Evolutionary conservation across 2,888 invertebrate species (phyloP).

Genomic region (Macrosoma leucophasiata): DNA sequence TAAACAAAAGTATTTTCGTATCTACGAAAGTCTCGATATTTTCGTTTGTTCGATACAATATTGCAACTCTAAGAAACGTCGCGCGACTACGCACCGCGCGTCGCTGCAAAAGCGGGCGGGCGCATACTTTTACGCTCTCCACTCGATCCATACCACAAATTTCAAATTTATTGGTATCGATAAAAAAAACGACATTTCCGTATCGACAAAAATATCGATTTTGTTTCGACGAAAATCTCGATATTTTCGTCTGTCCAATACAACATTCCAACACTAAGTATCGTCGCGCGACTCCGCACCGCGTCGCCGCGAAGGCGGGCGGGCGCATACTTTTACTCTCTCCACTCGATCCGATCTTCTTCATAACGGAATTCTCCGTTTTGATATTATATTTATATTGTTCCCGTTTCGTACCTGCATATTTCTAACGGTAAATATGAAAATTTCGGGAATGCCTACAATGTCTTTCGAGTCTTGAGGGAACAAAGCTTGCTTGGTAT

Average conservation of each 20-base stretch:
- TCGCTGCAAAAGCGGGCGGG: slow-evolving; percentile 26
- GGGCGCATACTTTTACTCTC: slow-evolving; percentile 63
- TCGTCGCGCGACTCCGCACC: slow-evolving; percentile 2
- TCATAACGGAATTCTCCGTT: slow-evolving; percentile 76
- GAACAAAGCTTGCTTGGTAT: slow-evolving; percentile 61
- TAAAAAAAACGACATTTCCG: no score
- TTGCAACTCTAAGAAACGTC: neutral
- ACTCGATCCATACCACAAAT: no score
- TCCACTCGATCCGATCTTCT: slow-evolving; percentile 70
- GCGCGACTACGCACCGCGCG: no score
- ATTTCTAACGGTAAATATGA: slow-evolving; percentile 76
- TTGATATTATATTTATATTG: slow-evolving; percentile 76
- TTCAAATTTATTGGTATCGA: no score
- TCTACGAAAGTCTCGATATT: no score
- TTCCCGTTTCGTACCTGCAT: slow-evolving; percentile 75
- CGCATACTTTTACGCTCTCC: no score
- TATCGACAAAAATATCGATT: no score
- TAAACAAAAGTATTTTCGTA: no score
- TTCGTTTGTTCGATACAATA: no score
- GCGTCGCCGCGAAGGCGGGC: slow-evolving; percentile 31
- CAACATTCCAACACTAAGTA: no score
- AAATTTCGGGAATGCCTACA: slow-evolving; percentile 72
- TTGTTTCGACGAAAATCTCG: no score
- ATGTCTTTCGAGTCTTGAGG: slow-evolving; percentile 54
- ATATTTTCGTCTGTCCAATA: no score